phyloP scores from a whole-genome alignment of 2,113 vertebrate species.

The Heterochromis multidens region DNA sequence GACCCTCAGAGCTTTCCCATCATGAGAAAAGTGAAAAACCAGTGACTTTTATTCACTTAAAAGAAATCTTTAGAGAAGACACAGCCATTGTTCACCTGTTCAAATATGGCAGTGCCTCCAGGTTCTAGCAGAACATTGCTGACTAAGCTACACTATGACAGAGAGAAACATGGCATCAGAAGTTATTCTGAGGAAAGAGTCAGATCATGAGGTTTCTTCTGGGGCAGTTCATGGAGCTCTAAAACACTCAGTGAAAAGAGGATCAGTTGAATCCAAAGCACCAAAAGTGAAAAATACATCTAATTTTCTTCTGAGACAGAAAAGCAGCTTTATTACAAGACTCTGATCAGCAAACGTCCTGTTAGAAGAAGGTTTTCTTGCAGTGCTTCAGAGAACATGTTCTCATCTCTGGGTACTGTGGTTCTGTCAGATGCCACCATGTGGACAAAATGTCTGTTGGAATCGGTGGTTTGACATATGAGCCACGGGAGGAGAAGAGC shows the following conservation, averaged over 20 bases:
- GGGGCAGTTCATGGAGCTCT: neutral
- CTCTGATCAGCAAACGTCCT: neutral
- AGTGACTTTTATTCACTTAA: too few relatives aligned
- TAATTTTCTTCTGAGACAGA: neutral
- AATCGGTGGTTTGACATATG: too few relatives aligned
- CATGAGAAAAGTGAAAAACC: neutral
- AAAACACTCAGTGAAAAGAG: neutral
- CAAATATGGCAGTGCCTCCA: neutral
- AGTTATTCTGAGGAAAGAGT: neutral
- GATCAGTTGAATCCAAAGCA: neutral
- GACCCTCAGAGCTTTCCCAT: neutral
- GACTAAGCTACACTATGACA: neutral
- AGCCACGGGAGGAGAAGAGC: too few relatives aligned
- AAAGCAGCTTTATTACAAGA: neutral
- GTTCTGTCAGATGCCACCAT: neutral
- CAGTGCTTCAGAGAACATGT: neutral
- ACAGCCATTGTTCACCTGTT: neutral
- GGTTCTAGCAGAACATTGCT: neutral
- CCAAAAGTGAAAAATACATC: neutral
- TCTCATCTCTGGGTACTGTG: neutral
- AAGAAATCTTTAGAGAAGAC: too few relatives aligned
- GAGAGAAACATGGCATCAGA: neutral
- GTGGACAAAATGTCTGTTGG: neutral
- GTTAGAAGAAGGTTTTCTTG: neutral
- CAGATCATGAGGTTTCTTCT: neutral